Evolutionary conservation across 2,888 invertebrate species (phyloP), one percentile per base, ranked within the genome.

Genomic region (Epinotia nisella): DNA sequence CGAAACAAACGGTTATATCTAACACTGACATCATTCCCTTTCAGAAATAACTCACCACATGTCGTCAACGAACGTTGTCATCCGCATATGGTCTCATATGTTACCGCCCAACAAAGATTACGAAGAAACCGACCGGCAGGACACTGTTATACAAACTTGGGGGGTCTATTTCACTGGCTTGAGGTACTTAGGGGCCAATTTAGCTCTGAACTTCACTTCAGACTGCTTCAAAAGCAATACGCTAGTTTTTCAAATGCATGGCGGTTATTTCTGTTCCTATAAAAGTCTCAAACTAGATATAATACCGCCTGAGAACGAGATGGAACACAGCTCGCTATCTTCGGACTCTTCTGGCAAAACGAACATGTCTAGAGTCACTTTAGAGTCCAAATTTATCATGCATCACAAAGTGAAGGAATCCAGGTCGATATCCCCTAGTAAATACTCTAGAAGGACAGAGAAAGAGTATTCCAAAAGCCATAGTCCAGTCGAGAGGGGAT

Each of bases 131-230:
- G 81, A 82, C 1, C 78, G 78, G 51, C 91, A 92, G 62, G 96
- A 97, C 82, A 90, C 92, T 11, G 92, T 96, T 59, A 90, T 97
- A 15, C 95, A 97, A 80, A 96, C 97, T 2, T 98, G 98, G 97
- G 96, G 96, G 1, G 95, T 98, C 4, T 96, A 97, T 82, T 96
- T 98, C 81, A 96, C 96, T 72, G 98, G 98, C 0, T 93, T 98
- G 15, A 94, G 96, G 68, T 97, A 96, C 81, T 94, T 97, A 58
- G 96, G 96, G 64, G 95, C 95, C 64, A 96, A 96, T 84, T 87
- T 96, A 71, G 92, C 95, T 61, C 96, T 97, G 13, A 94, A 94
- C 78, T 95, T 96, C 82, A 95, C 96, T 56, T 95, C 96, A 2
- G 94, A 94, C 70, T 94, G 95, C 80, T 95, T 97, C 79, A 94